Evolutionary conservation across 2,888 invertebrate genomes (phyloP).

Genomic region (Conistra vaccinii): DNA sequence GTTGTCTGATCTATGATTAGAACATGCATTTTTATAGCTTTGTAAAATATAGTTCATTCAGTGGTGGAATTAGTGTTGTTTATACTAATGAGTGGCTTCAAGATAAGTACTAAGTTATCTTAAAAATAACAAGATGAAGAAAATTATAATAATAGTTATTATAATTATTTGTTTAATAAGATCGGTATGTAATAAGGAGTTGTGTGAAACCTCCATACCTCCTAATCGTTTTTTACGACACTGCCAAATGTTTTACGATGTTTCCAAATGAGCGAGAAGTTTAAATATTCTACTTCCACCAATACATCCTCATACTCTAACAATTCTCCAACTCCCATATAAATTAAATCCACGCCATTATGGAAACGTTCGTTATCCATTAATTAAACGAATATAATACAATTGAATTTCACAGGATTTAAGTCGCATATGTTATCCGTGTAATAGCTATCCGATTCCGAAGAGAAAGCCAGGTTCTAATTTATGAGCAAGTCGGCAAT

Average conservation of each 20-base stretch:
- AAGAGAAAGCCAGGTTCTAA: slow-evolving; percentile 56
- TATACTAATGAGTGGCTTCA: not conserved
- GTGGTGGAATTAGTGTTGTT: not conserved
- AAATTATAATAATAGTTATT: not conserved
- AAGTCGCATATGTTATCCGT: slow-evolving; percentile 68
- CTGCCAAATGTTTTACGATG: not conserved
- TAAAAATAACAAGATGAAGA: too few species aligned
- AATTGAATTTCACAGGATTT: slow-evolving; percentile 70
- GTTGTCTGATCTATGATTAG: slow-evolving; percentile 1
- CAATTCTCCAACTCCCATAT: slow-evolving; percentile 41
- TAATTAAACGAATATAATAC: slow-evolving; percentile 73
- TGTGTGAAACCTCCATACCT: not conserved
- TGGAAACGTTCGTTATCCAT: slow-evolving; percentile 65
- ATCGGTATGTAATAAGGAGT: not conserved
- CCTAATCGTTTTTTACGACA: not conserved
- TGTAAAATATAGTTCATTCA: not conserved
- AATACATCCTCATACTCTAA: slow-evolving; percentile 38
- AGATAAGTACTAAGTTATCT: not conserved
- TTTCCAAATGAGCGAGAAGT: slow-evolving; percentile 14
- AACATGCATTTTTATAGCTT: not conserved
- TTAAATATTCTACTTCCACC: slow-evolving; percentile 6
- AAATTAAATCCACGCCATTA: slow-evolving; percentile 58
- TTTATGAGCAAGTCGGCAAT: slow-evolving; percentile 59
- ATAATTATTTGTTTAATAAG: not conserved
- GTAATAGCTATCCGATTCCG: slow-evolving; percentile 64